Evolutionary conservation across 2,888 invertebrate genomes (phyloP), one percentile per base, ranked within the genome.

Genomic region (Diloba caeruleocephala): DNA sequence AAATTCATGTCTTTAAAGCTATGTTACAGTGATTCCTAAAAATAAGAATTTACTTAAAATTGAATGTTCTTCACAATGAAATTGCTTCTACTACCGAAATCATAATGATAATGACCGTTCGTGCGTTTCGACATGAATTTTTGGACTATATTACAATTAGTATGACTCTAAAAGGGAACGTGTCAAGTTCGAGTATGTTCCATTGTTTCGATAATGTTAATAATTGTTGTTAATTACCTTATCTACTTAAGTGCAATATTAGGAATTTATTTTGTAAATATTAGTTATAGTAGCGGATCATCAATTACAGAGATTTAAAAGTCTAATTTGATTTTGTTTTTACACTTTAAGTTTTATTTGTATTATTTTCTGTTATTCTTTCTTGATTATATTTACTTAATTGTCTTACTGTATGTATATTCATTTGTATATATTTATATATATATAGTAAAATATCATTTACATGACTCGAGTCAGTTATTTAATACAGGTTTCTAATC

Each of bases 191-290:
- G 33, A 72, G 54, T 67, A 61, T 46, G 71, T 83, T 77, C 68
- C 69, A 70, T 74, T 76, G 72, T 68, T 76, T 67, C 69, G 68
- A 78, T 79, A 79, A 69, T 78, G 71, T 78, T 84, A 73, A 81
- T 88, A 90, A 87, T 90, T 90, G 88, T 91, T 92, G 81, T 87
- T 84, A 82, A 81, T 87, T 84, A 82, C 71, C 76, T 76, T 86
- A 84, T 65, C 78, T 76, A 84, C n/a, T n/a, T n/a, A n/a, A 81
- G 92, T 93, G 93, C 93, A 93, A 93, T 93, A 93, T 87, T 93
- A 92, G 87, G 84, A 82, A 82, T 86, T 89, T 81, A 85, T 87
- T 88, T 83, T 93, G 92, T 93, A 92, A 87, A 93, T 92, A 91
- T 71, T 74, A 78, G 64, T 73, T 76, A 68, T 81, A 79, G 78